Evolutionary conservation across 2,888 invertebrate genomes (phyloP), one percentile per base, ranked within the genome.

Genomic region (Phortica magna): DNA sequence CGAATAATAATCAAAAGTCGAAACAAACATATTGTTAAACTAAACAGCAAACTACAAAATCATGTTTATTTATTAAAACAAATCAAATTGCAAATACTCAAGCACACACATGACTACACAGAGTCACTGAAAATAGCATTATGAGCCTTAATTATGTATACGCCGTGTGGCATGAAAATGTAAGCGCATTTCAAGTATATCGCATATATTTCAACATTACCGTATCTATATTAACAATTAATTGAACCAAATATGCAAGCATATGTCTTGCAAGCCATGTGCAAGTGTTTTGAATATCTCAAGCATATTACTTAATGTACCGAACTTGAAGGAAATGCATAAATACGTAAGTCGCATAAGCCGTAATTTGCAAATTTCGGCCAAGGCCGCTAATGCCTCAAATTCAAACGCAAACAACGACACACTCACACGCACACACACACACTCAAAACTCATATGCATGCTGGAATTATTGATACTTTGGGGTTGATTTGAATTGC

Each of bases 51-150:
- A 48, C 48, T 48, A 48, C 48, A 9, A 9, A 48, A 7, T 14
- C 48, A 48, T 48, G 48, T 48, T 48, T 48, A 48, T 48, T 48
- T 48, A 48, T 48, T 48, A 48, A 48, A 48, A 48, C 48, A 48
- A 48, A 48, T 48, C 7, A 48, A 48, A 48, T 48, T 48, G 9
- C 14, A 31, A 31, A 48, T 48, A 14, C 48, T 12, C 48, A 48
- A 9, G 7, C 48, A 9, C 48, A 48, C 48, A 48, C 14, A 9
- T 14, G 10, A 48, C 48, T 1, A 48, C 48, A 48, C 1, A 48
- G 0, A 5, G 2, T 14, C 2, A 2, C 48, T 12, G 2, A 0
- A 9, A 48, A 12, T 48, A 48, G 48, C 48, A 48, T 12, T 2
- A 48, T 48, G 48, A 48, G 7, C 14, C 7, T 14, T 14, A 48